Evolutionary conservation across 2,888 invertebrate genomes (phyloP).

Genomic region (Pyrocoelia pectoralis): DNA sequence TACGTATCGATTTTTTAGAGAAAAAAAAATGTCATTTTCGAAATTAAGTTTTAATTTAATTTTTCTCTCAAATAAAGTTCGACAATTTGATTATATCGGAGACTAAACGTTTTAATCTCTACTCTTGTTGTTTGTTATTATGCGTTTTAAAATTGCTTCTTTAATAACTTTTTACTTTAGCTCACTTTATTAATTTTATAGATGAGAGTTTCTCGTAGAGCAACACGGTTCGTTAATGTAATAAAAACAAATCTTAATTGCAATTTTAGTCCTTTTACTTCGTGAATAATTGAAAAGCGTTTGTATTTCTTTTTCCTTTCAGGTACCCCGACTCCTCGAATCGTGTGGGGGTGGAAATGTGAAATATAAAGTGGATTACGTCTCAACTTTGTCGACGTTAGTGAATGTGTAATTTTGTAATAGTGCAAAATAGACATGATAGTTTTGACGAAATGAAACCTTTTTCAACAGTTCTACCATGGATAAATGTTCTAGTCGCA

Average conservation of each 20-base stretch:
- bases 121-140: conserved; percentile 11
- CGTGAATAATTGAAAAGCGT: conserved; percentile 17
- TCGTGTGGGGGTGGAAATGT: background rate
- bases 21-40: conserved; percentile 12
- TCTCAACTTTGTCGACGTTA: conserved; percentile 6
- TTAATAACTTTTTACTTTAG: conserved; percentile 21
- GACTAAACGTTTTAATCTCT: conserved; percentile 23
- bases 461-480: conserved; percentile 53
- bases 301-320: conserved; percentile 18
- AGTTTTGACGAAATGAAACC: conserved; percentile 58
- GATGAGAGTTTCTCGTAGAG: conserved; percentile 12
- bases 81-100: conserved; percentile 20
- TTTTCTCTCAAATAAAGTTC: conserved; percentile 21
- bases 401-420: conserved; percentile 49
- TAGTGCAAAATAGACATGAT: conserved; percentile 55
- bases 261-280: conserved; percentile 9
- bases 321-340: conserved; percentile 2
- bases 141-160: conserved; percentile 13
- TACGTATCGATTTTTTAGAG: background rate
- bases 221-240: conserved; percentile 12
- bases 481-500: conserved; percentile 53
- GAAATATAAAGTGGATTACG: background rate
- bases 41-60: conserved; percentile 29
- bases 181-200: conserved; percentile 18
- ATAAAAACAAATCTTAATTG: conserved; percentile 30